Conservation (phyloP, 2,888 invertebrate genomes). For the Xylota sylvarum region DNA sequence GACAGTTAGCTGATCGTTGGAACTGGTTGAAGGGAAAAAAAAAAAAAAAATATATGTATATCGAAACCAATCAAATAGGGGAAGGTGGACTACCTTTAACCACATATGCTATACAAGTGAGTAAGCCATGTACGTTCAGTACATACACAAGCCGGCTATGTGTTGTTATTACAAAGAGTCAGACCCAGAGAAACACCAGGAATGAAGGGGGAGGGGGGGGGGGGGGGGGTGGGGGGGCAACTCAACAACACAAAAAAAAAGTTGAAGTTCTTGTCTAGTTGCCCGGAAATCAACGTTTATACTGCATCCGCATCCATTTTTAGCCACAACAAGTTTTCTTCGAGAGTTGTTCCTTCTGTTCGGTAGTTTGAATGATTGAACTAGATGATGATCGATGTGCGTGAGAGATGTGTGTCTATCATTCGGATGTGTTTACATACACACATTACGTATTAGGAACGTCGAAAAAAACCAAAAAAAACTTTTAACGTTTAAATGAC, state of each 20-base stretch:
- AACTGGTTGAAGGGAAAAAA: slow-evolving; percentile 15
- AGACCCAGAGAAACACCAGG: background rate
- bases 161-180: slow-evolving; percentile 38
- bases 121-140: slow-evolving; percentile 25
- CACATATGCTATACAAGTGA: slow-evolving; percentile 20
- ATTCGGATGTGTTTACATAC: slow-evolving; percentile 60
- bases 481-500: background rate
- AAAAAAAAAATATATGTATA: background rate
- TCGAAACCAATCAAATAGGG: slow-evolving; percentile 59
- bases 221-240: too few relatives aligned
- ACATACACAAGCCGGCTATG: slow-evolving; percentile 30
- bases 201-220: too few relatives aligned
- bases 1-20: slow-evolving; percentile 30
- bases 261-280: slow-evolving; percentile 76
- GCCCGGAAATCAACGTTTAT: slow-evolving; percentile 77
- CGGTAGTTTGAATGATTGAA: slow-evolving; percentile 62
- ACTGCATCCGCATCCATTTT: slow-evolving; percentile 77
- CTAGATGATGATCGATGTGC: slow-evolving; percentile 76
- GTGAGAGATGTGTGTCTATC: slow-evolving; percentile 68
- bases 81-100: slow-evolving; percentile 59
- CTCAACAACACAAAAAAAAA: slow-evolving; percentile 31
- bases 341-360: slow-evolving; percentile 61
- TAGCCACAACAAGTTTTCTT: slow-evolving; percentile 70
- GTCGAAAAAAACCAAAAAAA: too few relatives aligned
- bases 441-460: slow-evolving; percentile 1